Conservation (phyloP, 2,113 vertebrate species). For the Oreochromis spilurus region DNA sequence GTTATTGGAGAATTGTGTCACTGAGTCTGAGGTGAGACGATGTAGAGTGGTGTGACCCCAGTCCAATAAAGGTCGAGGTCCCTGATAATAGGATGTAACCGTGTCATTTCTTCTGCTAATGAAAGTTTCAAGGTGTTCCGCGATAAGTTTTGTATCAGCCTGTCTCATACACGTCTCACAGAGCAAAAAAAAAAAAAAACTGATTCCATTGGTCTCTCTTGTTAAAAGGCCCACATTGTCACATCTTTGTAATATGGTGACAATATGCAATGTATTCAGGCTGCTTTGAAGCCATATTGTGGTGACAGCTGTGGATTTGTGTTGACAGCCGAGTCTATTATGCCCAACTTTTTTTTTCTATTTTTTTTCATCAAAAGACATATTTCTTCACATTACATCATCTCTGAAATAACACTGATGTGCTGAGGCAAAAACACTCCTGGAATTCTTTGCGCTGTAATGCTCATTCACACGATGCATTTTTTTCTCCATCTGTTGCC, state of each 20-base stretch:
- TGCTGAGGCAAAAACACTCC: neutral
- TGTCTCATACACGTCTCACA: neutral
- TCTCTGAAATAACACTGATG: slow-evolving; percentile 12
- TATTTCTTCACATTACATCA: slow-evolving; percentile 45
- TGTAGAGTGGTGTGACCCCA: slow-evolving; percentile 34
- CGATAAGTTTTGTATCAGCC: neutral
- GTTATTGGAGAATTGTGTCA: slow-evolving; percentile 64
- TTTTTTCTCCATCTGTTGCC: slow-evolving; percentile 6
- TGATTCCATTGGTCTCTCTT: neutral
- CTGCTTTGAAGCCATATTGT: slow-evolving; percentile 40
- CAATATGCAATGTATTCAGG: slow-evolving; percentile 7
- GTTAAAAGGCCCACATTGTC: neutral
- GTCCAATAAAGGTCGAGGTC: slow-evolving; percentile 49
- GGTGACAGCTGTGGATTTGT: slow-evolving; percentile 33
- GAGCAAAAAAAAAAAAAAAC: rapidly evolving
- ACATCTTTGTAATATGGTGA: slow-evolving; percentile 16
- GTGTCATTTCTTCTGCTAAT: slow-evolving; percentile 22
- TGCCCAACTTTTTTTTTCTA: neutral
- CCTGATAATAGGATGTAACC: slow-evolving; percentile 36
- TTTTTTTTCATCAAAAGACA: slow-evolving; percentile 26
- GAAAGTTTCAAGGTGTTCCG: neutral
- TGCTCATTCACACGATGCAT: neutral
- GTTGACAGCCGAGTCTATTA: slow-evolving; percentile 44
- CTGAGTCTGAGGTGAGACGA: slow-evolving; percentile 51
- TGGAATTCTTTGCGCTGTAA: neutral